These are phyloP conservation scores for Polypterus senegalus DNA, from an alignment of 2,113 vertebrate genomes.

Conservation along the genomic window DNA sequence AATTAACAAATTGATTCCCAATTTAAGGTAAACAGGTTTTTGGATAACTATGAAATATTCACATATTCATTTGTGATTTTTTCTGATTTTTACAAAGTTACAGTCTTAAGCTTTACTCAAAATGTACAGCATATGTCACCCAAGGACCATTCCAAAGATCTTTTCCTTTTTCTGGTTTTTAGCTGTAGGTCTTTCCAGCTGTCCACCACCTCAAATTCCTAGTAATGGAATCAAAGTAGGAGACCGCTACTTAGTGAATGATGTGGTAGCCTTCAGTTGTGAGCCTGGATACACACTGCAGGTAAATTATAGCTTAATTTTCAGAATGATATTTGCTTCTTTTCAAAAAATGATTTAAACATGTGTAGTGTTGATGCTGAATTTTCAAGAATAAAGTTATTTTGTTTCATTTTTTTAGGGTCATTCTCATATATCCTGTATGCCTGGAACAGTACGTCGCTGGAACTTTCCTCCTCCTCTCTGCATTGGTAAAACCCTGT, in stretches of 20 bases:
- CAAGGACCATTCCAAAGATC: neutral
- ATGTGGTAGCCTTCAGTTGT: constrained; percentile 90
- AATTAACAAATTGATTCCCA: no score
- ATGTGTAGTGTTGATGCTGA: no score
- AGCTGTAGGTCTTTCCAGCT: constrained; percentile 90
- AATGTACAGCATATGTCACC: no score
- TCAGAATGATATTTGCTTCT: neutral
- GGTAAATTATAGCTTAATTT: constrained; percentile 44
- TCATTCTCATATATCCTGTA: constrained; percentile 92
- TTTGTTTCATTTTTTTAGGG: constrained; percentile 49
- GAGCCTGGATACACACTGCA: constrained; percentile 90
- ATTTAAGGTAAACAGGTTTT: no score
- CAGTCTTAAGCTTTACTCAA: no score
- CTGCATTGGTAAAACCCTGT: constrained; percentile 72
- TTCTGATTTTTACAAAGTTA: no score
- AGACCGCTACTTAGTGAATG: constrained; percentile 86
- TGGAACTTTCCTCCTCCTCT: constrained; percentile 96
- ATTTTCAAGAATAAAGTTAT: no score
- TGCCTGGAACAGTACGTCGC: constrained; percentile 87
- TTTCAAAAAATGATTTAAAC: neutral
- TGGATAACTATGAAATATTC: no score
- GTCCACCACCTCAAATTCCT: constrained; percentile 77
- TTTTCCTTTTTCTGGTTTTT: constrained; percentile 14
- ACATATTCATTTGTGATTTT: no score
- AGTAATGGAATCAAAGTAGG: constrained; percentile 81